Evolutionary conservation across 2,113 vertebrate species (phyloP).

Genomic region (Chionomys nivalis): DNA sequence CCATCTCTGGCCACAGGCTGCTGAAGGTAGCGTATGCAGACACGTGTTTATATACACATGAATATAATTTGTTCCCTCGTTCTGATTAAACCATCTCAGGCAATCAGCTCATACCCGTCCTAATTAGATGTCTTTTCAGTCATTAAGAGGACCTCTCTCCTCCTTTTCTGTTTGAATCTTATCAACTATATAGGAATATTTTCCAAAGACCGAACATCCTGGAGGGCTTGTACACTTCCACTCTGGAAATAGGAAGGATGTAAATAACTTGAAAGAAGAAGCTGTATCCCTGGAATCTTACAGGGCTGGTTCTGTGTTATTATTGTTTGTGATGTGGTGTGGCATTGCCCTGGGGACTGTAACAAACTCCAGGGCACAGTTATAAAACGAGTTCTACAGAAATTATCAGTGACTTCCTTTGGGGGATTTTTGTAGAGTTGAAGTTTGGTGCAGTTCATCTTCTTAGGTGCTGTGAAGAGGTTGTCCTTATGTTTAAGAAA

Average conservation of each 20-base stretch:
- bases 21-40: neutral
- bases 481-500: neutral
- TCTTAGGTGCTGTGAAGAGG: neutral
- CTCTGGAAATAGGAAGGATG: slow-evolving; percentile 20
- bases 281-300: slow-evolving; percentile 44
- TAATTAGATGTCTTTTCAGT: slow-evolving; percentile 49
- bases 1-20: neutral
- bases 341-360: neutral
- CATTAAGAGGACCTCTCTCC: neutral
- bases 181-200: slow-evolving; percentile 14
- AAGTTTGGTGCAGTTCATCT: neutral
- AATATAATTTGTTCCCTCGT: slow-evolving; percentile 6
- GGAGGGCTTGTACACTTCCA: slow-evolving; percentile 11
- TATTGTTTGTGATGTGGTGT: neutral
- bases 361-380: neutral
- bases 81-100: slow-evolving; percentile 37
- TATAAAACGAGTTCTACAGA: neutral
- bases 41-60: neutral
- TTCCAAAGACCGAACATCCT: slow-evolving; percentile 28
- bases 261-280: slow-evolving; percentile 38
- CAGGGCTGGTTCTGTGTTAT: slow-evolving; percentile 6
- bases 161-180: slow-evolving; percentile 58
- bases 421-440: slow-evolving; percentile 18
- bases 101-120: neutral
- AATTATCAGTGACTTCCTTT: neutral